Evolutionary conservation across 2,797 vertebrate genomes (phyloP).

Genomic region (Anguilla pacifica): DNA sequence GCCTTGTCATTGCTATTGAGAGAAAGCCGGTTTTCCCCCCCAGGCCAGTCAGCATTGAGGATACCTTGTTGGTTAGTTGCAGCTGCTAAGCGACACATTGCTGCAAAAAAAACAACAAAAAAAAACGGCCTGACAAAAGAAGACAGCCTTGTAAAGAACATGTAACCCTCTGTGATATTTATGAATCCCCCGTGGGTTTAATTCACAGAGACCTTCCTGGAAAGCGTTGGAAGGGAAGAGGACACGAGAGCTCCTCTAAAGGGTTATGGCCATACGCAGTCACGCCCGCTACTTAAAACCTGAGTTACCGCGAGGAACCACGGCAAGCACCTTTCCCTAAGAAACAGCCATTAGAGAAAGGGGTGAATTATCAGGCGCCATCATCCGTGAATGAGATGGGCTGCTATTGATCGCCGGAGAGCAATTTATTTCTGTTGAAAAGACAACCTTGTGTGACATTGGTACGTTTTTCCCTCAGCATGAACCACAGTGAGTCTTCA

Average conservation of each 20-base stretch:
- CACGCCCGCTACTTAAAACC: not conserved
- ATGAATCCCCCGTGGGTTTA: not conserved
- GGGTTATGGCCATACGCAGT: not conserved
- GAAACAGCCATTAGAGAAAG: conserved; percentile 47
- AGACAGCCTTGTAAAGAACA: not conserved
- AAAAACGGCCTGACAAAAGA: not conserved
- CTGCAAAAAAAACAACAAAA: not conserved
- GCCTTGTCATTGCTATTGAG: not conserved
- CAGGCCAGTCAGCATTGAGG: not conserved
- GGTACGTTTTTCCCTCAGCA: conserved; percentile 27
- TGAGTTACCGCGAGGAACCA: not conserved
- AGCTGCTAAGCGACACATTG: not conserved
- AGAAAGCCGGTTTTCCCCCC: not conserved
- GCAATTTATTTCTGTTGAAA: conserved; percentile 47
- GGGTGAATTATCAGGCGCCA: conserved; percentile 39
- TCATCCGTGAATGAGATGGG: conserved; percentile 40
- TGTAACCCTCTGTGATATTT: not conserved
- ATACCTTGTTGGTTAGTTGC: not conserved
- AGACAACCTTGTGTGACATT: conserved; percentile 46
- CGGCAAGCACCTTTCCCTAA: conserved; percentile 10
- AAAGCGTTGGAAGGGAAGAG: not conserved
- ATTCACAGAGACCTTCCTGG: not conserved
- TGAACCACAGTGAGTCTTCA: not conserved
- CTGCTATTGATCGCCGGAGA: conserved; percentile 48
- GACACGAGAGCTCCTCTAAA: not conserved